Percentiles rank a stretch among this genome's conserved stretches.
phyloP scores from a whole-genome alignment of 2,888 invertebrate species.

The Ischnus inquisitorius region DNA sequence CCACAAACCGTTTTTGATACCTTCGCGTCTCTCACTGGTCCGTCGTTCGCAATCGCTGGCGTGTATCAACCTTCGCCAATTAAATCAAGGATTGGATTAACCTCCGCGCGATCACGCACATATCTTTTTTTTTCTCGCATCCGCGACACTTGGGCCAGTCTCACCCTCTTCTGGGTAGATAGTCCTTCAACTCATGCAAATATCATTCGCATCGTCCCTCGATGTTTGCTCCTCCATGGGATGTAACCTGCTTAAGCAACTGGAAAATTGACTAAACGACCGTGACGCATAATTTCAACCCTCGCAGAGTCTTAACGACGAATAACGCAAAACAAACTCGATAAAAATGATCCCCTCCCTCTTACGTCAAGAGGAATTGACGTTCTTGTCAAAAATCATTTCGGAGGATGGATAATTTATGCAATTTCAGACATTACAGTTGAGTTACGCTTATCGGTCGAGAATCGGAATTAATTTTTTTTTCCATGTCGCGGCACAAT shows the following conservation, averaged over 20 bases:
- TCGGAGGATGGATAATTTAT: not conserved
- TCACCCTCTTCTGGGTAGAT: not conserved
- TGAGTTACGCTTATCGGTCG: not conserved
- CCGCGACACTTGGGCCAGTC: not conserved
- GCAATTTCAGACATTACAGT: not conserved
- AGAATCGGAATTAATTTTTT: not conserved
- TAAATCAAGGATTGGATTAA: too few species aligned
- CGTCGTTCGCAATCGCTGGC: too few species aligned
- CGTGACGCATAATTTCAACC: conserved; percentile 67
- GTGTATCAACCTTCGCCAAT: too few species aligned
- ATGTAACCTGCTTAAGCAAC: conserved; percentile 81
- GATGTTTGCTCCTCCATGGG: conserved; percentile 67
- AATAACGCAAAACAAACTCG: not conserved
- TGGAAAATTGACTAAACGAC: conserved; percentile 83
- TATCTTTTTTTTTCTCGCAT: too few species aligned
- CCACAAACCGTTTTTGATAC: not conserved
- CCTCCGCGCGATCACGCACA: too few species aligned
- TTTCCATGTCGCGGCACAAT: not conserved
- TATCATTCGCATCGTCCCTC: conserved; percentile 6
- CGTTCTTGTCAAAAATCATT: not conserved
- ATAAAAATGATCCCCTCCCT: not conserved
- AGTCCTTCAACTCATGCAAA: not conserved
- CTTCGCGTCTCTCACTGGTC: too few species aligned
- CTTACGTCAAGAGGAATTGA: conserved; percentile 4
- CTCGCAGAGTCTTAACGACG: conserved; percentile 18